Percentiles rank a stretch among this genome's conserved stretches.
These are phyloP conservation scores for Hirtodrosophila duncani DNA, from an alignment of 2,888 invertebrate genomes.

Conservation along the genomic window DNA sequence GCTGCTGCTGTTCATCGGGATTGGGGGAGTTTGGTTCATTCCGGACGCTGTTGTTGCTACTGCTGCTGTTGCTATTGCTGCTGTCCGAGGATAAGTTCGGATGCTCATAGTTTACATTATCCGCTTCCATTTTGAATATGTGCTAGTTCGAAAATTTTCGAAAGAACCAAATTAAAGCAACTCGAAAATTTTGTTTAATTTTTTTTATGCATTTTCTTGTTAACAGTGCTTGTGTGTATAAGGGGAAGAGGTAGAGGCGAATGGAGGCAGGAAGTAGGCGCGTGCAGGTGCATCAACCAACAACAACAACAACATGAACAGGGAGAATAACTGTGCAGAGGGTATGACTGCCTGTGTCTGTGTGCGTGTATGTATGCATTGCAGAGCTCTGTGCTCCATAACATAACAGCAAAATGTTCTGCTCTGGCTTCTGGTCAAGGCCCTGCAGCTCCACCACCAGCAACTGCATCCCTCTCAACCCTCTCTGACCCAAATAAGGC, in stretches of 20 bases:
- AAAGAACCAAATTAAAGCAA: constrained; percentile 44
- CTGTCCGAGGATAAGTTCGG: constrained; percentile 63
- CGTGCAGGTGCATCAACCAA: constrained; percentile 17
- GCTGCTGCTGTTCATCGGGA: constrained; percentile 3
- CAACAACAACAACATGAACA: constrained; percentile 24
- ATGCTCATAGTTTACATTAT: constrained; percentile 39
- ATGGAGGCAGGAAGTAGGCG: background rate
- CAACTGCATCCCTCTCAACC: no score
- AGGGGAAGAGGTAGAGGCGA: background rate
- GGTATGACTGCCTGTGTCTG: constrained; percentile 10
- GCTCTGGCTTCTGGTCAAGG: constrained; percentile 1
- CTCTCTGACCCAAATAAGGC: no score
- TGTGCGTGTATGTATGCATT: constrained; percentile 11
- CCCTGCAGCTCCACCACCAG: no score
- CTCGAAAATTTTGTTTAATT: constrained; percentile 6
- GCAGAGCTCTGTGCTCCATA: background rate
- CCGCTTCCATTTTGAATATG: constrained; percentile 17
- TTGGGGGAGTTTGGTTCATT: no score
- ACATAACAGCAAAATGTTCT: background rate
- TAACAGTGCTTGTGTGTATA: constrained; percentile 8
- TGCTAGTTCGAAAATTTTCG: no score
- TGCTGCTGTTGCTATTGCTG: constrained; percentile 51
- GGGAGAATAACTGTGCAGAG: constrained; percentile 29
- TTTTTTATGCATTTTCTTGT: constrained; percentile 20
- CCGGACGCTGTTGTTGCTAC: constrained; percentile 36